Evolutionary conservation across 2,797 vertebrate genomes (phyloP), one percentile per base, ranked within the genome.

Genomic region (Myripristis jacobus): DNA sequence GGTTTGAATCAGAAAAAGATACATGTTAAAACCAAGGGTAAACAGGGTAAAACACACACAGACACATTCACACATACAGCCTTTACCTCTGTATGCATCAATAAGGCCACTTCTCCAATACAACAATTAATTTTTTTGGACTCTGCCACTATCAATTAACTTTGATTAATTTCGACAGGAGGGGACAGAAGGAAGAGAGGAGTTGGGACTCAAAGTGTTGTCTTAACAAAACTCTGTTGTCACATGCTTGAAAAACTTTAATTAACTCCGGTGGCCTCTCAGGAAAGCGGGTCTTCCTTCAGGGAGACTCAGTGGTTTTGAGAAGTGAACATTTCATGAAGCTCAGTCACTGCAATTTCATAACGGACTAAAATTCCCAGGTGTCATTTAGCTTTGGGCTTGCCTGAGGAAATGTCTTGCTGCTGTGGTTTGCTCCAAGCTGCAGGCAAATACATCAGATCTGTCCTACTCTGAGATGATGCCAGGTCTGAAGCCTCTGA

Each of bases 351-450:
- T 55, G 46, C 34, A 41, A 16, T 75, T 41, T 78, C 44, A 70
- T 68, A 54, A 62, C 51, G 58, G 7, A 9, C 34, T 10, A 1
- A 58, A 59, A 54, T 47, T 69, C 62, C 11, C 25, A 74, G 53
- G 34, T 78, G 63, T 12, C 36, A 41, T 41, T 55, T 41, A 55
- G 63, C 59, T 67, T 58, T 44, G 59, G 46, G 62, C 47, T 0
- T 0, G 13, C 50, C 24, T 13, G 43, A 59, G 59, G 67, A 72
- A 72, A 75, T 66, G 80, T 70, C 44, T 60, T 63, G 41, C 58
- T 9, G 0, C 36, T 50, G 25, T 3, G 2, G 46, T 60, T 22
- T 21, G 36, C 74, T 55, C 36, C 38, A 11, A 8, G 12, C 29
- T 31, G 29, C 29, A 4, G 34, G 34, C 34, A 8, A 41, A 41